Conservation (phyloP, 2,888 invertebrate species). For the Aporophyla lueneburgensis region DNA sequence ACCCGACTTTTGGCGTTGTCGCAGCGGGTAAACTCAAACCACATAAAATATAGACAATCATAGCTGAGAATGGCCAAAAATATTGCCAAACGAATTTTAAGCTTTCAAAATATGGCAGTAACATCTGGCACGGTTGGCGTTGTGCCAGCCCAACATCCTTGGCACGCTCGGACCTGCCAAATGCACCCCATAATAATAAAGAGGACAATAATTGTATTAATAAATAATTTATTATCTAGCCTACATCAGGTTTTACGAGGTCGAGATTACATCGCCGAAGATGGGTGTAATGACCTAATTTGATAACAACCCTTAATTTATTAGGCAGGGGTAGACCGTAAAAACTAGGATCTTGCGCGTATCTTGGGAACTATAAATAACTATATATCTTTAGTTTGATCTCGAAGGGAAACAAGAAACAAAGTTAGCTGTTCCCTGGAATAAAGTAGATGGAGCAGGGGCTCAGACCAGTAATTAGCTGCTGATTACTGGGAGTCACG, state of each 20-base stretch:
- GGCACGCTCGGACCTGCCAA: slow-evolving; percentile 65
- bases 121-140: slow-evolving; percentile 71
- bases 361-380: slow-evolving; percentile 11
- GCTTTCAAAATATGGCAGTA: slow-evolving; percentile 47
- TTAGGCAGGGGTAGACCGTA: background rate
- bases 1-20: slow-evolving; percentile 31
- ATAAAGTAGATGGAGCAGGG: background rate
- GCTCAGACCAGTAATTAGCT: slow-evolving; percentile 5
- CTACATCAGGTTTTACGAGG: slow-evolving; percentile 43
- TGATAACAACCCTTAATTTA: slow-evolving; percentile 34
- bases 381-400: slow-evolving; percentile 17
- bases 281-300: slow-evolving; percentile 24
- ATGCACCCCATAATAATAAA: slow-evolving; percentile 58
- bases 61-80: slow-evolving; percentile 53
- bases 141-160: slow-evolving; percentile 59
- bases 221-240: slow-evolving; percentile 55
- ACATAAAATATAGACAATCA: slow-evolving; percentile 54
- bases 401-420: slow-evolving; percentile 6
- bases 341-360: background rate
- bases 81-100: slow-evolving; percentile 53
- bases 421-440: background rate
- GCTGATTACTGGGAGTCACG: slow-evolving; percentile 41
- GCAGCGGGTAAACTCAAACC: slow-evolving; percentile 30
- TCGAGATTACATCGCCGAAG: slow-evolving; percentile 36
- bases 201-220: slow-evolving; percentile 47